Percentiles rank a stretch among this genome's conserved stretches.
phyloP scores from a whole-genome alignment of 2,797 vertebrate genomes.

The Nyctibius grandis region DNA sequence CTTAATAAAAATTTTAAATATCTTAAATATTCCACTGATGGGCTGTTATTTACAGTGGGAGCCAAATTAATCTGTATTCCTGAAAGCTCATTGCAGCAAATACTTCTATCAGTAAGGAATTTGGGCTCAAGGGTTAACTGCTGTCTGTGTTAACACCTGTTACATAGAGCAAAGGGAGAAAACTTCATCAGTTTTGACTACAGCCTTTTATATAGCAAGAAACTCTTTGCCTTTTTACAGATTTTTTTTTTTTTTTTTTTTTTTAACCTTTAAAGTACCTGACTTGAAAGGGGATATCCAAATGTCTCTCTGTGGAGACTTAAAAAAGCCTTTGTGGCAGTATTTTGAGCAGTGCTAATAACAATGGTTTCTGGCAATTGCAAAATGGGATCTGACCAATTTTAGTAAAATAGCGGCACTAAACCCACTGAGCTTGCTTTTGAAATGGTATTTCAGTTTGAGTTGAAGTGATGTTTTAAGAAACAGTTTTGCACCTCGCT shows the following conservation, averaged over 20 bases:
- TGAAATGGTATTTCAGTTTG: conserved; percentile 48
- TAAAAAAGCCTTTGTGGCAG: conserved; percentile 43
- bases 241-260: background rate
- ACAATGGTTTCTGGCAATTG: conserved; percentile 52
- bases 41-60: background rate
- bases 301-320: conserved; percentile 18
- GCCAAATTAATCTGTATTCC: conserved; percentile 7
- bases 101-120: conserved; percentile 1
- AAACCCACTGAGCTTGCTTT: background rate
- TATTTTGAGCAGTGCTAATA: conserved; percentile 51
- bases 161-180: background rate
- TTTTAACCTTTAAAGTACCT: conserved; percentile 11
- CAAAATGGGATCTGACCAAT: conserved; percentile 53
- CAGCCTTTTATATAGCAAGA: background rate
- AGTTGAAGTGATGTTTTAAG: conserved; percentile 57
- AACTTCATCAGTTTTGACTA: conserved; percentile 21
- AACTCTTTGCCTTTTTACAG: background rate
- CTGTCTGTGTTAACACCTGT: conserved; percentile 28
- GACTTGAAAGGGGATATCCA: conserved; percentile 37
- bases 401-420: conserved; percentile 53
- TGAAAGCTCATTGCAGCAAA: conserved; percentile 12
- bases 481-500: conserved; percentile 32
- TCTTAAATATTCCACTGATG: conserved; percentile 18
- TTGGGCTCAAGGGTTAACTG: conserved; percentile 38
- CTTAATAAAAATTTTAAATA: conserved; percentile 31